Conservation (phyloP, 2,797 vertebrate genomes). For the Dromococcyx pavoninus region DNA sequence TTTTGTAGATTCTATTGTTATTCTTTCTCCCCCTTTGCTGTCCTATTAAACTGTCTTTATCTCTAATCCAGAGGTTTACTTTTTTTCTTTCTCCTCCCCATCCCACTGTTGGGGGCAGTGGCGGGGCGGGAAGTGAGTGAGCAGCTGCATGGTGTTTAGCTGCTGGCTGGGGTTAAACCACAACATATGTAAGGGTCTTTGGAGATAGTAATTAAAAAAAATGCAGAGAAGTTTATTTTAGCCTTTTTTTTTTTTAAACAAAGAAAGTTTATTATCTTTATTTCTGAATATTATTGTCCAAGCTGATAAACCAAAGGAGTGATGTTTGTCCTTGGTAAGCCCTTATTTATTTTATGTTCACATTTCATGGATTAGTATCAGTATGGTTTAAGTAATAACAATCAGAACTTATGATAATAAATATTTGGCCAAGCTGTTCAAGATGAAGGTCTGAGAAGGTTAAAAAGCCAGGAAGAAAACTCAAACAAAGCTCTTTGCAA, state of each 20-base stretch:
- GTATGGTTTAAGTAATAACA: conserved; percentile 57
- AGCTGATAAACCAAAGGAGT: conserved; percentile 14
- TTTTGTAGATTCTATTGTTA: too few species aligned
- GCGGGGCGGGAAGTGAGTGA: too few species aligned
- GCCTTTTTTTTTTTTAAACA: conserved; percentile 52
- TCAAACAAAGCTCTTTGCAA: background rate
- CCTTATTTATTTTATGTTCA: conserved; percentile 61
- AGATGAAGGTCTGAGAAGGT: background rate
- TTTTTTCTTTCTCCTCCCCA: too few species aligned
- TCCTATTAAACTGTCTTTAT: too few species aligned
- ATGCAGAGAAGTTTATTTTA: conserved; percentile 43
- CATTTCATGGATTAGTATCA: conserved; percentile 54
- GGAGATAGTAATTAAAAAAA: conserved; percentile 17
- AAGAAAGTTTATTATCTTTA: conserved; percentile 68
- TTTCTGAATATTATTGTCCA: conserved; percentile 51
- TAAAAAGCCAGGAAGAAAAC: background rate
- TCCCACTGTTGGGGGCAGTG: too few species aligned
- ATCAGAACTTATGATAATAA: conserved; percentile 68
- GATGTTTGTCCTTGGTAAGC: conserved; percentile 49
- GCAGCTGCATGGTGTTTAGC: too few species aligned
- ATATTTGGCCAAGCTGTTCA: background rate
- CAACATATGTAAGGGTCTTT: background rate
- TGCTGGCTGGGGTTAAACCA: too few species aligned
- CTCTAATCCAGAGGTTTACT: too few species aligned
- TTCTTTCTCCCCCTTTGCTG: too few species aligned